Conservation (phyloP, 2,888 invertebrate genomes). For the Lasioglossum calceatum region DNA sequence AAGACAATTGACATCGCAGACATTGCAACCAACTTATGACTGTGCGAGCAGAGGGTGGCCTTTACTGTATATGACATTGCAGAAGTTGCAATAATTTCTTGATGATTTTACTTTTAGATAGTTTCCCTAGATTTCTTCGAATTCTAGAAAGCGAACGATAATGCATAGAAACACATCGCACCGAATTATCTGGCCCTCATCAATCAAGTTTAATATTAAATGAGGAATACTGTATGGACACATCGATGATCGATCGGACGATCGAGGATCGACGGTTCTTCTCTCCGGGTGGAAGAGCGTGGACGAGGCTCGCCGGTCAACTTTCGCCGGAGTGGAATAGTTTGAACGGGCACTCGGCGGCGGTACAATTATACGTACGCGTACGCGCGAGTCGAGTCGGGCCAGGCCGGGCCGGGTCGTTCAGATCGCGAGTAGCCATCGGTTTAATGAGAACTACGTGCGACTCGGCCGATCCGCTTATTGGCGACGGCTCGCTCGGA, state of each 20-base stretch:
- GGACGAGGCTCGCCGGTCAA: not conserved
- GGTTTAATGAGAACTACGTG: slow-evolving; percentile 77
- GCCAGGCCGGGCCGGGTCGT: slow-evolving; percentile 60
- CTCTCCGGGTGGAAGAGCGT: not conserved
- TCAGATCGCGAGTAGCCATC: slow-evolving; percentile 75
- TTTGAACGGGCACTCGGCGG: not conserved
- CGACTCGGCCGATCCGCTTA: slow-evolving; percentile 62
- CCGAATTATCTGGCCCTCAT: too few species aligned
- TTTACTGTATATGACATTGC: too few species aligned
- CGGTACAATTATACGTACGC: slow-evolving; percentile 37
- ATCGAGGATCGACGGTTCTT: not conserved
- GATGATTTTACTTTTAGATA: too few species aligned
- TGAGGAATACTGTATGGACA: not conserved
- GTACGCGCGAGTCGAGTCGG: slow-evolving; percentile 25
- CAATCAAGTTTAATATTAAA: not conserved
- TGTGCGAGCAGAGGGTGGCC: too few species aligned
- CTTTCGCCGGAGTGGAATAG: slow-evolving; percentile 15
- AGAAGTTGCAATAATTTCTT: too few species aligned
- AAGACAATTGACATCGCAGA: too few species aligned
- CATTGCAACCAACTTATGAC: too few species aligned
- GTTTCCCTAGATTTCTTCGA: too few species aligned
- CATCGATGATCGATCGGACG: not conserved
- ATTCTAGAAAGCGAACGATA: too few species aligned
- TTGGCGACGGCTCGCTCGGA: slow-evolving; percentile 64
- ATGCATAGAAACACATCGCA: too few species aligned